These are phyloP conservation scores for Notothenia rossii DNA, from an alignment of 2,113 vertebrate genomes.

Conservation along the genomic window DNA sequence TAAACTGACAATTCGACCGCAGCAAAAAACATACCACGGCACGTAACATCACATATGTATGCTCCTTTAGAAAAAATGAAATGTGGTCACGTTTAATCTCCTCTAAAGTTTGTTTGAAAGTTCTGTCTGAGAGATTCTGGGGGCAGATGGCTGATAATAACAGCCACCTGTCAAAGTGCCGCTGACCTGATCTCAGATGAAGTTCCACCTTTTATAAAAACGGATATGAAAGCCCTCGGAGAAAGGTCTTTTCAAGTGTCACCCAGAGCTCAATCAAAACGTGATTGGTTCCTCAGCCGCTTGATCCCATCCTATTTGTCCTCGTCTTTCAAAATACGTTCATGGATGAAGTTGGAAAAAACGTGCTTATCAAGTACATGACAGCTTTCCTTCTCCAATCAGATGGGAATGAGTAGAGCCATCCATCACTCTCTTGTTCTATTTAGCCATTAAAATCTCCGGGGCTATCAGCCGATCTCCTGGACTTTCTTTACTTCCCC, in stretches of 20 bases:
- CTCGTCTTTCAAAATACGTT: conserved; percentile 47
- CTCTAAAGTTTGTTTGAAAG: not conserved
- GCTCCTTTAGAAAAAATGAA: no score
- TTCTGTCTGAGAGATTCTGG: not conserved
- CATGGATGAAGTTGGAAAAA: conserved; percentile 52
- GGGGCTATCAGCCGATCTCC: conserved; percentile 6
- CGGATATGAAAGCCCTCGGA: conserved; percentile 33
- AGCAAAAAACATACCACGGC: no score
- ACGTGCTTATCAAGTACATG: conserved; percentile 7
- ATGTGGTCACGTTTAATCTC: conserved; percentile 19
- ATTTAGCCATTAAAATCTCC: conserved; percentile 29
- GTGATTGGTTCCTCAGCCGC: conserved; percentile 25
- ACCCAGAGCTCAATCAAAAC: conserved; percentile 24
- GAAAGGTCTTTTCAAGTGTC: conserved; percentile 38
- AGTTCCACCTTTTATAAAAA: conserved; percentile 42
- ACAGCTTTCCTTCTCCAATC: conserved; percentile 22
- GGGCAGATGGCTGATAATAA: conserved; percentile 15
- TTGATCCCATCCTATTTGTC: conserved; percentile 37
- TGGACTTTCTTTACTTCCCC: not conserved
- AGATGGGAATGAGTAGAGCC: conserved; percentile 33
- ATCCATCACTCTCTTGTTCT: conserved; percentile 1
- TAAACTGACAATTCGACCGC: no score
- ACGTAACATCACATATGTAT: no score
- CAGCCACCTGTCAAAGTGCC: conserved; percentile 23
- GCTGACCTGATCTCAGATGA: conserved; percentile 50